Evolutionary conservation across 35 echinoderm and acorn worm species (phyloP), one percentile per base, ranked within the genome.

Genomic region (Apostichopus japonicus): DNA sequence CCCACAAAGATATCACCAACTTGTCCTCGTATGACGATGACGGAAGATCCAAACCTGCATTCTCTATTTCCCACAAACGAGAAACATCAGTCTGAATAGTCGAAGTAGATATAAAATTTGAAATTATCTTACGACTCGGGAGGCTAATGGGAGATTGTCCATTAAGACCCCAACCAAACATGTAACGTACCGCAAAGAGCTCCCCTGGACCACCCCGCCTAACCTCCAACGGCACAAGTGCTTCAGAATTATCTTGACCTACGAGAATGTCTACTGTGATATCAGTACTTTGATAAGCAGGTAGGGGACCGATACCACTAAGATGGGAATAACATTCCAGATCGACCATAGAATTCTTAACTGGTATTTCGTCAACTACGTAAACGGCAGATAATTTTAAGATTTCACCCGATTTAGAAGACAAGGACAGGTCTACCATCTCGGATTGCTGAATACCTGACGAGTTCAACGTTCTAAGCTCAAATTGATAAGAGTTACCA

Each of bases 111-210:
- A 86, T 84, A 71, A 93, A 72, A 57, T 93, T 93, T 21, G 92
- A 87, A 86, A 93, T 84, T 16, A 93, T 79, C 21, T 76, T 93
- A 25, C 80, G 62, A 87, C 65, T 75, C 5, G 63, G 62, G 53
- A 84, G 63, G 8, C 24, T 78, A 14, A 53, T 21, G 10, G 24
- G 92, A 16, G 92, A 93, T 2, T 76, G 92, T 10, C 92, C 92
- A 87, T 93, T 93, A 58, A 86, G 2, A 77, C 92, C 86, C 92
- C 92, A 93, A 53, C 92, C 92, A 54, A 93, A 86, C 52, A 93
- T 86, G 80, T 80, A 86, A 54, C 92, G 92, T 1, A 93, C n/a
- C 5, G 92, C 92, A 72, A 71, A 93, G 27, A 81, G 92, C 44
- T 93, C 59, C 22, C 92, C 81, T 5, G 92, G 63, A 23, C 63